phyloP scores from a whole-genome alignment of 2,888 invertebrate genomes.

The Sinodicranocentrus sp. region DNA sequence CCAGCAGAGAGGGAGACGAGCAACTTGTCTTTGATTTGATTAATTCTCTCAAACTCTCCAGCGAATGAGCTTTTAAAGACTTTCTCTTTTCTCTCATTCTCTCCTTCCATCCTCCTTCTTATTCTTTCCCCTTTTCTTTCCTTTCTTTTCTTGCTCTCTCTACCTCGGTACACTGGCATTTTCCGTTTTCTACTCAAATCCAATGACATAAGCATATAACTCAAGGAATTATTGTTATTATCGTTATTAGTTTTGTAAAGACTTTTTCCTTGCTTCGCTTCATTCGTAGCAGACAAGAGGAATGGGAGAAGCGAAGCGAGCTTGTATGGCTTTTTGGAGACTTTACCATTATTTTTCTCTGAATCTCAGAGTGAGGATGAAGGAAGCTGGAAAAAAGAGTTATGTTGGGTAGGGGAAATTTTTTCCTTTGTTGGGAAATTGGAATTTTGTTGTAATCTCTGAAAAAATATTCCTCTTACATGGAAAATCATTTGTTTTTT shows the following conservation, averaged over 20 bases:
- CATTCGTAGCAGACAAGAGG: not conserved
- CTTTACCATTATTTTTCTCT: too few relatives aligned
- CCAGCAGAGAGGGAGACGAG: constrained; percentile 26
- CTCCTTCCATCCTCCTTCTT: constrained; percentile 5
- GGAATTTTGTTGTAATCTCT: not conserved
- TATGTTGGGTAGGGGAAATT: too few relatives aligned
- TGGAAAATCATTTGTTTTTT: too few relatives aligned
- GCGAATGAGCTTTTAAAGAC: constrained; percentile 59
- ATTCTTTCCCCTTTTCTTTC: constrained; percentile 5
- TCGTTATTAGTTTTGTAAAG: constrained; percentile 53
- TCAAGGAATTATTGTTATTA: constrained; percentile 48
- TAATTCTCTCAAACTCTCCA: constrained; percentile 56
- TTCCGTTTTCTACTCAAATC: constrained; percentile 24
- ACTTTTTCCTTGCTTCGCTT: constrained; percentile 43
- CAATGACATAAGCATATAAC: constrained; percentile 23
- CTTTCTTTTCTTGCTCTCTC: constrained; percentile 22
- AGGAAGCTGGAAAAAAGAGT: too few relatives aligned
- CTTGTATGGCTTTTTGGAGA: not conserved
- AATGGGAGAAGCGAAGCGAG: not conserved
- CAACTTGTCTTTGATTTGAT: constrained; percentile 62
- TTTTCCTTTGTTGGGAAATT: too few relatives aligned
- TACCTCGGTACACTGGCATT: not conserved
- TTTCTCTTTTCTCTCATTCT: constrained; percentile 42
- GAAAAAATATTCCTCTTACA: too few relatives aligned
- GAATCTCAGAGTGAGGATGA: too few relatives aligned